These are phyloP conservation scores for Hoplostethus mediterraneus DNA, from an alignment of 2,797 vertebrate species.

Conservation along the genomic window DNA sequence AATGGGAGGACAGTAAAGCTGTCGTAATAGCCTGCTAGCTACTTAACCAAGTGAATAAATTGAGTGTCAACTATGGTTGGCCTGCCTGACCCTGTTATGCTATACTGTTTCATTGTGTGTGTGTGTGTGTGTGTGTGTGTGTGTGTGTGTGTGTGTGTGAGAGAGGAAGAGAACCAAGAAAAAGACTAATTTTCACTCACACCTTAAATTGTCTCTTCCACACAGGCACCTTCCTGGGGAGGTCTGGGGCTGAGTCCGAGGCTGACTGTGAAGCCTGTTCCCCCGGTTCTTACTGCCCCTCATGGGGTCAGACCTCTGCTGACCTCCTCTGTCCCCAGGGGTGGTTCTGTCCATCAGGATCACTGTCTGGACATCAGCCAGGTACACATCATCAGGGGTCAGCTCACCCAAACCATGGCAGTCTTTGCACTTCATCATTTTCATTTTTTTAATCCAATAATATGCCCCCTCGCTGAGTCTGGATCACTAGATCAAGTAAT, in stretches of 20 bases:
- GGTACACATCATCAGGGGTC: constrained; percentile 72
- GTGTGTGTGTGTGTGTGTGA: neutral
- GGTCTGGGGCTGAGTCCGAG: constrained; percentile 80
- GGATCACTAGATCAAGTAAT: neutral
- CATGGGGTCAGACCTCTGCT: constrained; percentile 83
- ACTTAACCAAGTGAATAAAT: constrained; percentile 52
- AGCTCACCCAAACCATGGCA: constrained; percentile 8
- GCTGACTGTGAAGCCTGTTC: constrained; percentile 86
- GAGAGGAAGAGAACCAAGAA: neutral
- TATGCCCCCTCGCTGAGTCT: neutral
- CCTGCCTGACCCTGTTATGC: constrained; percentile 12
- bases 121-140: neutral
- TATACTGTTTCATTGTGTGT: constrained; percentile 3
- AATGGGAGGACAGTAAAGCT: constrained; percentile 63
- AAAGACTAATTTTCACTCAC: constrained; percentile 8
- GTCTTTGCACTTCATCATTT: constrained; percentile 35
- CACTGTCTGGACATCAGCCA: constrained; percentile 79
- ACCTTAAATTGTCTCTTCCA: constrained; percentile 41
- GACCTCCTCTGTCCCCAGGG: constrained; percentile 86
- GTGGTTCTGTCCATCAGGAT: constrained; percentile 91
- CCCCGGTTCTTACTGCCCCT: constrained; percentile 87
- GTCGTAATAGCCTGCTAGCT: constrained; percentile 44
- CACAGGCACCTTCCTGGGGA: constrained; percentile 86
- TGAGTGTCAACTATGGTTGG: neutral
- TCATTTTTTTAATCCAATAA: neutral